Base-by-base conservation (phyloP, 2,797 vertebrate species). In the Danionella dracula region DNA sequence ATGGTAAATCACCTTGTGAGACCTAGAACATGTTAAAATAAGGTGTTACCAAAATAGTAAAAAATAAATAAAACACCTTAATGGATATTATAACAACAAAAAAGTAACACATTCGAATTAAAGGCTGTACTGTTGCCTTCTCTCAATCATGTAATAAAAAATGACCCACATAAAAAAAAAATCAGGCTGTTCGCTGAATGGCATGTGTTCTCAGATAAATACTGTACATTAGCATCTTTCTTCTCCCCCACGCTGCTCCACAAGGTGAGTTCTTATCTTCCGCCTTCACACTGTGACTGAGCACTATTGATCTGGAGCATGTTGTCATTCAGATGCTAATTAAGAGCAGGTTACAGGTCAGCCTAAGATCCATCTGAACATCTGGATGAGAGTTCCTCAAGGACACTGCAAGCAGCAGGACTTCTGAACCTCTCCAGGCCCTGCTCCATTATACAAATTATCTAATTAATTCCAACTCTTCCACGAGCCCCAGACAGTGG, bases 301-400 rank as follows among this genome's bases (percentile, higher is more conserved):
- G 90, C 91, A 91, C 91, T 94, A 95, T 96, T 93, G 93, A 96
- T 94, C 92, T 86, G 85, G 78, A 90, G 85, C 87, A 88, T 91
- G 93, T 93, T 96, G 93, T 94, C 92, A 94, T 93, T 96, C 92
- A 93, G 90, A 94, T 93, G 92, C 91, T 92, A 94, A 96, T 94
- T 91, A 94, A 91, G 88, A 81, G 81, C 81, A 83, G 92, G 91
- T 91, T 87, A 92, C 85, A 87, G 92, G 89, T 94, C 89, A 84
- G 87, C 87, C 86, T 90, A 90, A 88, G 90, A 90, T 83, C 84
- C 83, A 56, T 81, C 81, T 84, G 72, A 90, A 89, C 89, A 89
- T 87, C 89, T 90, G 89, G 88, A 86, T 57, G 73, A 87, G 82
- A 84, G 84, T 82, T 88, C 84, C 84, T 90, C 88, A 91, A 91